Percentiles rank a stretch among this genome's conserved stretches.
Conservation (phyloP, 2,113 vertebrate genomes). For the Connochaetes taurinus region DNA sequence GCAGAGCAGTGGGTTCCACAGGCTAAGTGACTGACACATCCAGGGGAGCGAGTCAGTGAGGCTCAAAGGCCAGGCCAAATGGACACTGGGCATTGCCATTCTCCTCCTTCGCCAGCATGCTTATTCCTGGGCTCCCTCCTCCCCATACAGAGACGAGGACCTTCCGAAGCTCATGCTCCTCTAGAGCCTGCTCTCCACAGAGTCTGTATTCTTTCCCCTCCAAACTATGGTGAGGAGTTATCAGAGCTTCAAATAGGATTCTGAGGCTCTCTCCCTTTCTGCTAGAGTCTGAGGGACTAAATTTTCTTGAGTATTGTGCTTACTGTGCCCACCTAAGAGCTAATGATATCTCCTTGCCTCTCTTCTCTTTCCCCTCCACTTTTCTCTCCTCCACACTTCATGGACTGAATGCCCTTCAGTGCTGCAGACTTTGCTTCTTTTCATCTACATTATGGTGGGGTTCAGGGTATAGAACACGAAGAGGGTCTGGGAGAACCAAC, state of each 20-base stretch:
- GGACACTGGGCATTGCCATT: neutral
- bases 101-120: neutral
- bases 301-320: neutral
- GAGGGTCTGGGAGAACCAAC: neutral
- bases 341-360: neutral
- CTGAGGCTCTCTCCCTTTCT: neutral
- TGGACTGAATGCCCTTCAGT: neutral
- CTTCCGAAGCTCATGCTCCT: neutral
- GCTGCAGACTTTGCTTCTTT: neutral
- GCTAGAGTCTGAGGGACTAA: neutral
- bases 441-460: neutral
- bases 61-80: neutral
- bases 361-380: neutral
- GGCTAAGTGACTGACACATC: neutral
- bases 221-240: neutral
- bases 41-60: neutral
- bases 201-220: neutral
- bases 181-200: neutral
- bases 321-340: neutral
- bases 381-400: neutral
- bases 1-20: neutral
- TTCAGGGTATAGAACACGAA: neutral
- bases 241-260: neutral
- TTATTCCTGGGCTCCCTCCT: neutral
- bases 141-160: neutral